phyloP scores from a whole-genome alignment of 2,797 vertebrate species.

The Melanogrammus aeglefinus region DNA sequence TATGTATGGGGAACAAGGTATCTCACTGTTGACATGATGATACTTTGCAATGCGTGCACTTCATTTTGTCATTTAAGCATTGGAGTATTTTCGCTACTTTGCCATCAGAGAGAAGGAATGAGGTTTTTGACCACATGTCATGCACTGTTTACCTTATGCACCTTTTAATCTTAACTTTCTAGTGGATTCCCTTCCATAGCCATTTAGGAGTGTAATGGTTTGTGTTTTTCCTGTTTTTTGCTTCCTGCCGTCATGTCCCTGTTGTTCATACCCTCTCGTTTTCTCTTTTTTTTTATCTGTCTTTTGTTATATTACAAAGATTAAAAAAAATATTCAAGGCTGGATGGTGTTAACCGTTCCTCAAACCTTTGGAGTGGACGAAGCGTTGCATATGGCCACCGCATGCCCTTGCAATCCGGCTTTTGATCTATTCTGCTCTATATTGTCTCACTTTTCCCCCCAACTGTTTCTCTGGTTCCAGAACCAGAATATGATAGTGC shows the following conservation, averaged over 20 bases:
- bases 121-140: background rate
- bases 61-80: too few relatives aligned
- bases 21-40: too few relatives aligned
- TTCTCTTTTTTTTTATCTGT: background rate
- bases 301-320: background rate
- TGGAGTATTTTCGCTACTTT: too few relatives aligned
- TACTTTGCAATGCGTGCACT: too few relatives aligned
- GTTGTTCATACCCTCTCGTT: background rate
- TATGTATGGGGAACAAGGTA: too few relatives aligned
- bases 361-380: background rate
- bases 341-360: background rate
- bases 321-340: background rate
- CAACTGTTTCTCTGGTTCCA: background rate
- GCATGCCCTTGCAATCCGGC: background rate
- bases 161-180: background rate
- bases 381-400: background rate
- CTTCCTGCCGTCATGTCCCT: background rate
- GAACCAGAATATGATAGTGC: background rate
- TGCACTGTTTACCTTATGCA: background rate
- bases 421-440: background rate
- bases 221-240: background rate
- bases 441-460: background rate
- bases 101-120: background rate
- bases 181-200: background rate
- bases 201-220: background rate